phyloP scores from a whole-genome alignment of 35 echinoderm and acorn worm species.

The Patiria miniata region DNA sequence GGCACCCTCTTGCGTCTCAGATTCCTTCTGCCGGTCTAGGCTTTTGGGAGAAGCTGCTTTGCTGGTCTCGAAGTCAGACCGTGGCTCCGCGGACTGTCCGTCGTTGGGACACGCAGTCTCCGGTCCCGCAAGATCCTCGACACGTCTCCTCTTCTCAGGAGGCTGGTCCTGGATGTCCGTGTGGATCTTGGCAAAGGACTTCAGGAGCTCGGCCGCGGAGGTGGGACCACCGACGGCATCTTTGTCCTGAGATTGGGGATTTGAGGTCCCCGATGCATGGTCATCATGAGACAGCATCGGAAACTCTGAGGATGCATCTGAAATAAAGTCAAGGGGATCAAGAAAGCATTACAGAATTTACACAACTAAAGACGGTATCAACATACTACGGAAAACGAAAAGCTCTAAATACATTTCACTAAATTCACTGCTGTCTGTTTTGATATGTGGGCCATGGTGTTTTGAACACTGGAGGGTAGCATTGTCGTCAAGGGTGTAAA shows the following conservation, averaged over 20 bases:
- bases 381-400: too few relatives aligned
- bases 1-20: not conserved
- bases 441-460: too few relatives aligned
- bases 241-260: not conserved
- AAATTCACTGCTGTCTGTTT: too few relatives aligned
- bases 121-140: not conserved
- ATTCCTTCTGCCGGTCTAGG: not conserved
- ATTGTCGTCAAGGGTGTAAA: too few relatives aligned
- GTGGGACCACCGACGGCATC: not conserved
- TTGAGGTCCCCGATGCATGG: not conserved
- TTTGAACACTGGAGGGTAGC: too few relatives aligned
- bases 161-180: not conserved
- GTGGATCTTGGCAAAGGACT: not conserved
- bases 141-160: not conserved
- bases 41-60: not conserved
- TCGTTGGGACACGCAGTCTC: not conserved
- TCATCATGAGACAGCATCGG: not conserved
- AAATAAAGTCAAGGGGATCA: too few relatives aligned
- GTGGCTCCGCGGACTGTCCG: not conserved
- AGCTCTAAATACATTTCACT: too few relatives aligned
- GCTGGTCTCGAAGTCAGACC: not conserved
- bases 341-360: too few relatives aligned
- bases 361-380: too few relatives aligned
- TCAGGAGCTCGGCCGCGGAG: not conserved
- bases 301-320: too few relatives aligned